These are phyloP conservation scores for Penaeus monodon DNA, from an alignment of 2,888 invertebrate genomes.

Conservation along the genomic window DNA sequence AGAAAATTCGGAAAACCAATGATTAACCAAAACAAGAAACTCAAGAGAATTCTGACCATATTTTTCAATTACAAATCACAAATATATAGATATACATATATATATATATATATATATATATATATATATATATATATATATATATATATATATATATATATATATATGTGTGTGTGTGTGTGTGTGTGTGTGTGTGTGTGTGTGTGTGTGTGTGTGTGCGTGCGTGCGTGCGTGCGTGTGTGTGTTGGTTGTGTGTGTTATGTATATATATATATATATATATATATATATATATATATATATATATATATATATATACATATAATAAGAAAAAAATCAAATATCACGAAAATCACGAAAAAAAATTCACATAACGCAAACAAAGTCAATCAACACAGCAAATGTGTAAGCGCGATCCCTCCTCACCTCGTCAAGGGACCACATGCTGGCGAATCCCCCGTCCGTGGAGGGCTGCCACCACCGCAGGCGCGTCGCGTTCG, in stretches of 20 bases:
- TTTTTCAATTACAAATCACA: neutral
- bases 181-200: too few relatives aligned
- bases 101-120: neutral
- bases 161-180: too few relatives aligned
- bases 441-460: constrained; percentile 68
- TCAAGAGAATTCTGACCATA: too few relatives aligned
- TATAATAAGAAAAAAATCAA: neutral
- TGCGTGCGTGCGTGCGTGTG: too few relatives aligned
- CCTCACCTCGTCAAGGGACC: constrained; percentile 71
- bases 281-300: too few relatives aligned
- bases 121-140: neutral
- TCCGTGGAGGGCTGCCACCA: constrained; percentile 64
- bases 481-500: constrained; percentile 57
- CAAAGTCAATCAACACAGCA: neutral
- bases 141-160: neutral
- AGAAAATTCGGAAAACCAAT: too few relatives aligned
- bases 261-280: neutral
- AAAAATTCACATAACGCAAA: neutral
- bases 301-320: neutral
- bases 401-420: neutral
- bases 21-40: too few relatives aligned
- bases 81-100: neutral
- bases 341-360: neutral
- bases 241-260: too few relatives aligned
- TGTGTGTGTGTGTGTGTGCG: too few relatives aligned